These are phyloP conservation scores for Apodemia hepburni DNA, from an alignment of 2,888 invertebrate genomes.

Conservation along the genomic window DNA sequence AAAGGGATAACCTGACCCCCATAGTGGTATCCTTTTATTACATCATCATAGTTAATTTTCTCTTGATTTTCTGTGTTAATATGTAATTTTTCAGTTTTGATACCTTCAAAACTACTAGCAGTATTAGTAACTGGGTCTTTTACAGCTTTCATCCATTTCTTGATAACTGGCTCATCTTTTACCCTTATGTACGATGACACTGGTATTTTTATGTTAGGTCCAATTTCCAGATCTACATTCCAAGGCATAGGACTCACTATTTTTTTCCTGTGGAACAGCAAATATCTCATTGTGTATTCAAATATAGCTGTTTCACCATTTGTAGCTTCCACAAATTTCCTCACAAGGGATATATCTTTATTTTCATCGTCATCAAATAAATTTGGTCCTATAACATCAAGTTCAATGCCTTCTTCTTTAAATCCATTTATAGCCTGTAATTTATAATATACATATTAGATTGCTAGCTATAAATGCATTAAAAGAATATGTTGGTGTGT, in stretches of 20 bases:
- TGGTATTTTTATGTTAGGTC: constrained; percentile 80
- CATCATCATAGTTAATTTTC: constrained; percentile 68
- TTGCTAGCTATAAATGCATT: background rate
- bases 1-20: constrained; percentile 82
- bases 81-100: constrained; percentile 48
- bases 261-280: constrained; percentile 78
- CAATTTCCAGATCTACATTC: constrained; percentile 83
- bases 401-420: constrained; percentile 75
- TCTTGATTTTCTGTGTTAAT: constrained; percentile 70
- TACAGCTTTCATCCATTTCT: constrained; percentile 54
- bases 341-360: constrained; percentile 48
- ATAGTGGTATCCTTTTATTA: constrained; percentile 80
- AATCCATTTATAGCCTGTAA: constrained; percentile 74
- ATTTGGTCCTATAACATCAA: constrained; percentile 82
- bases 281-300: constrained; percentile 80
- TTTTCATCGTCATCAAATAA: constrained; percentile 52
- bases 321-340: constrained; percentile 59
- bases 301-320: constrained; percentile 74
- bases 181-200: constrained; percentile 78
- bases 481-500: background rate
- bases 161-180: constrained; percentile 66
- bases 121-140: constrained; percentile 59
- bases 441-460: constrained; percentile 11
- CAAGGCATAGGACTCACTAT: constrained; percentile 77
- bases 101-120: constrained; percentile 58